Evolutionary conservation across 2,888 invertebrate genomes (phyloP).

Genomic region (Timandra comae): DNA sequence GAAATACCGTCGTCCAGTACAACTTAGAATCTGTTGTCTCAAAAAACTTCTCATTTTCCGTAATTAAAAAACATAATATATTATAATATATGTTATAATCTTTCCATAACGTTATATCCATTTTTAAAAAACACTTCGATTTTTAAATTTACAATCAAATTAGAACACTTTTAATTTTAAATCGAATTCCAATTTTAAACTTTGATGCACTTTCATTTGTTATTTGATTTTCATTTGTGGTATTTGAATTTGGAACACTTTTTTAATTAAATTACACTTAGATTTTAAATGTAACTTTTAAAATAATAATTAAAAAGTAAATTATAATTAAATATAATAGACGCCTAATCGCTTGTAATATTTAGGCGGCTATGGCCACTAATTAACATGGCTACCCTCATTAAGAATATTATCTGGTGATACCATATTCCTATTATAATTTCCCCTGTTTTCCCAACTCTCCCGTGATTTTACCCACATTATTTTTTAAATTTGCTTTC

Average conservation of each 20-base stretch:
- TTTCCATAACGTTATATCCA: constrained; percentile 49
- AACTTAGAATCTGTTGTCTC: constrained; percentile 51
- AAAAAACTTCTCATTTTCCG: constrained; percentile 61
- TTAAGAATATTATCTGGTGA: no score
- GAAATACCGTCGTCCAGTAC: constrained; percentile 58
- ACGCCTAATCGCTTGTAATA: constrained; percentile 9
- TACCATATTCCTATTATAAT: no score
- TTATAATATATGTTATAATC: constrained; percentile 59
- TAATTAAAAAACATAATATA: constrained; percentile 55
- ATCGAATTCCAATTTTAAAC: no score
- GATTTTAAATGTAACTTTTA: background rate
- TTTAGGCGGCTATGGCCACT: background rate
- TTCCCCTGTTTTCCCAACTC: no score
- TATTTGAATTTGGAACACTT: background rate
- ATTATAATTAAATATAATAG: background rate
- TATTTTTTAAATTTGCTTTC: no score
- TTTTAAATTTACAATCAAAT: background rate
- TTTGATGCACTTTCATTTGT: no score
- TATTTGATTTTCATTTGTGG: no score
- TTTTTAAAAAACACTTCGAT: constrained; percentile 15
- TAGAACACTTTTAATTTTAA: background rate
- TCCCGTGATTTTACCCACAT: no score
- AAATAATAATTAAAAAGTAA: background rate
- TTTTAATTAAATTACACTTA: background rate
- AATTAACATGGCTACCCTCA: background rate